Base-by-base conservation (phyloP, 2,888 invertebrate species). In the Diabrotica balteata region DNA sequence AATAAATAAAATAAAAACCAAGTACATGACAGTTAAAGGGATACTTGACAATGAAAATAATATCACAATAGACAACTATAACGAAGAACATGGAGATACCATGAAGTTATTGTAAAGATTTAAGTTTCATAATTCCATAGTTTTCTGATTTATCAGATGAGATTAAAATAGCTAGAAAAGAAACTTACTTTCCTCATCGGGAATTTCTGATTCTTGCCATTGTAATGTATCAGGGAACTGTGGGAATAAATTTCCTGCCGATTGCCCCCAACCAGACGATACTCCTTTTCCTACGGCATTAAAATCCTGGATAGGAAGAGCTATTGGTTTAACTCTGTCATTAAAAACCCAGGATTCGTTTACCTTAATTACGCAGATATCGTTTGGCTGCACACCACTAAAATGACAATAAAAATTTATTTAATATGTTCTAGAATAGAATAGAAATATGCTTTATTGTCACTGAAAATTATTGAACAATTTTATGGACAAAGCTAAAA, bases 281-380 rank as follows among this genome's bases (percentile, higher is more conserved):
- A 80, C 73, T 0, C 78, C 80, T 7, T 72, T 62, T 63, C 84
- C 85, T 0, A 67, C 50, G n/a, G 81, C 80, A 0, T 71, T 68
- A 7, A 62, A 57, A 42, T 73, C 79, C 7, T 76, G 51, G 10
- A 62, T 49, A 3, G 86, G 85, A 11, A 86, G 72, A 43, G 66
- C 68, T 46, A 86, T 80, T 2, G 84, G 72, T 45, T 81, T 75
- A 0, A 86, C 82, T 9, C 59, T 69, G 3, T 78, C 79, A 60
- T 78, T 81, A 32, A 81, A 76, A 0, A 59, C 70, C 59, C 86
- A 78, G 1, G 82, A 78, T 2, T 64, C 69, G 44, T 73, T 72
- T 54, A 88, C 76, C 59, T 81, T 81, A 11, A 88, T 74, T 6
- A 88, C 73, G 46, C 86, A 87, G 50, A 88, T 84, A 76, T 88